Evolutionary conservation across 2,113 vertebrate genomes (phyloP), one percentile per base, ranked within the genome.

Genomic region (Sclerurus mexicanus): DNA sequence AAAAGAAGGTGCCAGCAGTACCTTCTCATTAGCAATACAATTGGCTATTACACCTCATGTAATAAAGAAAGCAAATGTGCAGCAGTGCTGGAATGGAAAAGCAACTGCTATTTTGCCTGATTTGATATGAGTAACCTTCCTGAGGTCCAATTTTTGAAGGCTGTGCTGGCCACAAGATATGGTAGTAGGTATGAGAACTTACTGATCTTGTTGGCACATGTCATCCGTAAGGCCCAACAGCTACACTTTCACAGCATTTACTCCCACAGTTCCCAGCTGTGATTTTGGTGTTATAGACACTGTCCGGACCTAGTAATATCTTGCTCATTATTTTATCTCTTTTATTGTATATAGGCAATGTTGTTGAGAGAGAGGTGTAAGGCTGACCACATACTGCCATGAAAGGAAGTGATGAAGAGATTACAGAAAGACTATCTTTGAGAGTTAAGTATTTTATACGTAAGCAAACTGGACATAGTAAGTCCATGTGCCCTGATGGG

Each of bases 241-340:
- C 49, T n/a, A 14, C 17, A 15, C 14, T 86, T 19, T 46, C 13
- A 20, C 42, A 58, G 30, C 18, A 2, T 69, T 76, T 80, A 3
- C 11, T 77, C 17, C 24, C 22, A 9, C 3, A 0, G 39, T 22
- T 35, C 9, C 14, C 1, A 0, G 30, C 37, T 56, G 28, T 56
- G 46, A 28, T 35, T 79, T 69, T 8, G 16, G 10, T 46, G 8
- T 64, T 74, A 12, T 0, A 78, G 72, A 11, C 37, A 2, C 22
- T 35, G 10, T 4, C 74, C 33, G 47, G 30, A 74, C 12, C 35
- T 55, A 50, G 30, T 33, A 40, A 20, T 82, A 1, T 35, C 30
- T 69, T 6, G 1, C 21, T 11, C 0, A 0, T 59, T 73, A 16
- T 53, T 85, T 87, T 30, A 20, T 23, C 10, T 75, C 3, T 4